These are phyloP conservation scores for Gambelia wislizenii DNA, from an alignment of 2,797 vertebrate species.

Conservation along the genomic window DNA sequence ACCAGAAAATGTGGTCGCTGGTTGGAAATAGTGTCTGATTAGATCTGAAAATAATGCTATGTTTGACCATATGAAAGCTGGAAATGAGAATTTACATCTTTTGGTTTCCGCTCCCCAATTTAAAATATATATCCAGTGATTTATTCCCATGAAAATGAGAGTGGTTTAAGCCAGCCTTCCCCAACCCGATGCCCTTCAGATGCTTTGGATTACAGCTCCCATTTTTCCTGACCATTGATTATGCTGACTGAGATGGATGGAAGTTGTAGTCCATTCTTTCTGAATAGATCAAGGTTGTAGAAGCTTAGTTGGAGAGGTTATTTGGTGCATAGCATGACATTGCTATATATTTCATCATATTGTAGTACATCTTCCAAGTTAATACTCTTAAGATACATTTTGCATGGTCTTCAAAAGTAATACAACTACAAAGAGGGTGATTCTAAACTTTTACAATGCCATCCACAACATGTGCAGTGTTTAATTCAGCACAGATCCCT, in stretches of 20 bases:
- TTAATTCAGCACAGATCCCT: conserved; percentile 12
- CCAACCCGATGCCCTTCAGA: no score
- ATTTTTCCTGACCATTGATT: no score
- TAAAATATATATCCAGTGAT: not conserved
- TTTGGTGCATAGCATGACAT: not conserved
- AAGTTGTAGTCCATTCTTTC: not conserved
- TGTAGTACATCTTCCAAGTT: not conserved
- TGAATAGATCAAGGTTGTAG: not conserved
- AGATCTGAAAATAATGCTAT: no score
- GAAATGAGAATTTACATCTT: conserved; percentile 32
- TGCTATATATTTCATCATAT: not conserved
- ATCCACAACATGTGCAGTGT: conserved; percentile 10
- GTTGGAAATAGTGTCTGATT: not conserved
- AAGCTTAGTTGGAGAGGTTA: no score
- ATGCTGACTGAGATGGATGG: not conserved
- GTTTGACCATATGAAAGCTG: not conserved
- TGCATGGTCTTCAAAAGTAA: not conserved
- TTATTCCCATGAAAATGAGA: not conserved
- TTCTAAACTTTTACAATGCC: conserved; percentile 21
- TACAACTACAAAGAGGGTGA: conserved; percentile 31
- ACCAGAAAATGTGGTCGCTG: no score
- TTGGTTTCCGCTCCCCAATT: not conserved
- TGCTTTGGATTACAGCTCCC: no score
- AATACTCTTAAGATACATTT: not conserved
- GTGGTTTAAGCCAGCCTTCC: no score